These are phyloP conservation scores for Coelopa pilipes DNA, from an alignment of 2,888 invertebrate species.

Conservation along the genomic window DNA sequence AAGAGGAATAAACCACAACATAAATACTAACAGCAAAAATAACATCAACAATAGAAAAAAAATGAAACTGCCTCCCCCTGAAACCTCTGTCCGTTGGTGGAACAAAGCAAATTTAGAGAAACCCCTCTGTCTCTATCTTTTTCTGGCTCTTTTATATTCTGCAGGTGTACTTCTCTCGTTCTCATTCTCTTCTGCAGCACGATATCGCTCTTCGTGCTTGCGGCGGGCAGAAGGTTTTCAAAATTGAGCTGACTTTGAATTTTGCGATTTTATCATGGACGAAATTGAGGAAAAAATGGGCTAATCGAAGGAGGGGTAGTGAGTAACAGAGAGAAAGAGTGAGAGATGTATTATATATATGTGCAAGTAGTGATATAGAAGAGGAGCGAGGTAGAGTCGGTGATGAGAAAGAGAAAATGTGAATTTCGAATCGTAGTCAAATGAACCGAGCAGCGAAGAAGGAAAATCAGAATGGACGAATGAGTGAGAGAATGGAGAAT, in stretches of 20 bases:
- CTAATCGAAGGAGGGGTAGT: not conserved
- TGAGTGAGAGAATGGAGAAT: too few species aligned
- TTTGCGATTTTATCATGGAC: conserved; percentile 2
- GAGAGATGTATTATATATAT: too few species aligned
- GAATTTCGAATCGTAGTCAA: conserved; percentile 8
- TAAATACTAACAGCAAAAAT: too few species aligned
- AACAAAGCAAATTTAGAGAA: not conserved
- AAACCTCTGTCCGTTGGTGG: not conserved
- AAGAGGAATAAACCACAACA: too few species aligned
- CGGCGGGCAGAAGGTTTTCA: not conserved
- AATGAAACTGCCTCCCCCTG: too few species aligned
- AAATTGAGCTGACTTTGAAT: conserved; percentile 7
- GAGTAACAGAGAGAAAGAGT: not conserved
- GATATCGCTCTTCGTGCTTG: not conserved
- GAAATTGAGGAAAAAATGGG: not conserved
- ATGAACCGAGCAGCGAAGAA: not conserved
- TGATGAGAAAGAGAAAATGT: conserved; percentile 1
- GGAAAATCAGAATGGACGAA: too few species aligned
- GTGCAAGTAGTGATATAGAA: too few species aligned
- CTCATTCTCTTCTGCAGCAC: not conserved
- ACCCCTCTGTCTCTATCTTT: not conserved
- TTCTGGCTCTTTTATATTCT: not conserved
- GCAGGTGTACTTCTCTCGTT: not conserved
- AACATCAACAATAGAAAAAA: too few species aligned
- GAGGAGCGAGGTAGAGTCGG: not conserved